Evolutionary conservation across 2,797 vertebrate species (phyloP).

Genomic region (Momotus momota): DNA sequence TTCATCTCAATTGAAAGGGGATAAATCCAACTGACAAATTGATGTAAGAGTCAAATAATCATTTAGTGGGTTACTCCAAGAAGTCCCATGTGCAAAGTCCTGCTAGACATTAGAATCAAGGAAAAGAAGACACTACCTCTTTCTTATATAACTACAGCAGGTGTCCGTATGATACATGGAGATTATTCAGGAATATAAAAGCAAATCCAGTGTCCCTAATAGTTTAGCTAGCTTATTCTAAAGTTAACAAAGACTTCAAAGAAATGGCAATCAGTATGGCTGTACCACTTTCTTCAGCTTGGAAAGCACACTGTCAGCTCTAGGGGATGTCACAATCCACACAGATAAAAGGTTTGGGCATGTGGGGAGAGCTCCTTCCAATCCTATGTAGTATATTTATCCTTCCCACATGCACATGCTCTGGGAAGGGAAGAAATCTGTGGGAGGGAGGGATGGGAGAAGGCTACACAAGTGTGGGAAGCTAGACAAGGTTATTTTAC

Average conservation of each 20-base stretch:
- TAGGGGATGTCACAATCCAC: background rate
- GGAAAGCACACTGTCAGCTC: background rate
- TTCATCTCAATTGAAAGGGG: background rate
- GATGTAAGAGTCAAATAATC: background rate
- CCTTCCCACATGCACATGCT: rapidly evolving
- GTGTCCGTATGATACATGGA: background rate
- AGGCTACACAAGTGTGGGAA: background rate
- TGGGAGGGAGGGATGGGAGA: background rate
- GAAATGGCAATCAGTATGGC: background rate
- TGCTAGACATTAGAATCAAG: background rate
- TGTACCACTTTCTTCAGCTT: background rate
- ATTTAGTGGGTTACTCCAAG: background rate
- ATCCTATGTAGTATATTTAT: background rate
- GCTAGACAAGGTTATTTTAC: background rate
- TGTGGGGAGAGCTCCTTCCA: background rate
- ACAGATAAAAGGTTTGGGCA: background rate
- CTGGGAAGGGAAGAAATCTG: background rate
- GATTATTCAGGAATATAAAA: background rate
- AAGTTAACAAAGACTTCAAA: slow-evolving; percentile 19
- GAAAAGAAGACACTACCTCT: background rate
- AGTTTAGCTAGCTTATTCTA: background rate
- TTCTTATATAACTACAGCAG: slow-evolving; percentile 11
- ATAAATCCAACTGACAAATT: slow-evolving; percentile 25
- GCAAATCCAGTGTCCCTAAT: background rate
- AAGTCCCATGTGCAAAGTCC: slow-evolving; percentile 18